A percentile compares a stretch with the other conserved stretches of the same genome.
These are phyloP conservation scores for Takifugu flavidus DNA, from an alignment of 2,113 vertebrate genomes.

Conservation along the genomic window DNA sequence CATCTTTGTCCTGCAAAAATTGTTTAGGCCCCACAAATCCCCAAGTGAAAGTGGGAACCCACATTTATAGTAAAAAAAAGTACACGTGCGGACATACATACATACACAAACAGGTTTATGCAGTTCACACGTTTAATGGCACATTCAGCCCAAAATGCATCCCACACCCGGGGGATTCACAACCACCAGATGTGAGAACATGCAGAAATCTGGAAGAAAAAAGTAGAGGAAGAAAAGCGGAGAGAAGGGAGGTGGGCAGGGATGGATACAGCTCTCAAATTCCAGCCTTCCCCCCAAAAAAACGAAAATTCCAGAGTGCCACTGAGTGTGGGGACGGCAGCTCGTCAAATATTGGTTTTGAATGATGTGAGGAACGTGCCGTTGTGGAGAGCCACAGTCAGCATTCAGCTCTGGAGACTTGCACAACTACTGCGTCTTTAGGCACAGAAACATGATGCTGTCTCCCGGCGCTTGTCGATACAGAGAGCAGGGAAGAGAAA, in stretches of 20 bases:
- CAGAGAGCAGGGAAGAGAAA: constrained; percentile 25
- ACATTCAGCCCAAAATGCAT: constrained; percentile 45
- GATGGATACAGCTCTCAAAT: constrained; percentile 44
- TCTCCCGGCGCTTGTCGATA: constrained; percentile 34
- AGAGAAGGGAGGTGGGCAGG: constrained; percentile 5
- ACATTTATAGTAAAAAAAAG: neutral
- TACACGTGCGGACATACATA: constrained; percentile 4
- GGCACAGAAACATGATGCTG: constrained; percentile 31
- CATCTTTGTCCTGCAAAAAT: too few species aligned
- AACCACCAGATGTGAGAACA: constrained; percentile 37
- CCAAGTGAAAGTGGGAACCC: neutral
- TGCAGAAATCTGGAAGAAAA: constrained; percentile 26
- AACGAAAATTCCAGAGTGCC: constrained; percentile 20
- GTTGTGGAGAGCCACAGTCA: constrained; percentile 34
- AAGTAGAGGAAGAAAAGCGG: constrained; percentile 9
- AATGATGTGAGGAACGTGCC: constrained; percentile 49
- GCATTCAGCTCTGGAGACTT: constrained; percentile 34
- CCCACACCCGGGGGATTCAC: constrained; percentile 28
- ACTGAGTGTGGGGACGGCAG: constrained; percentile 53
- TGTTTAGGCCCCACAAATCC: too few species aligned
- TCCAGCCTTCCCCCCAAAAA: constrained; percentile 30
- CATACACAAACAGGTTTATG: constrained; percentile 6
- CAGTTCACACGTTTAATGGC: constrained; percentile 36
- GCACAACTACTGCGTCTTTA: constrained; percentile 27
- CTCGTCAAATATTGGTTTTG: constrained; percentile 63